Evolutionary conservation across 2,888 invertebrate genomes (phyloP), one percentile per base, ranked within the genome.

Genomic region (Mimachlamys varia): DNA sequence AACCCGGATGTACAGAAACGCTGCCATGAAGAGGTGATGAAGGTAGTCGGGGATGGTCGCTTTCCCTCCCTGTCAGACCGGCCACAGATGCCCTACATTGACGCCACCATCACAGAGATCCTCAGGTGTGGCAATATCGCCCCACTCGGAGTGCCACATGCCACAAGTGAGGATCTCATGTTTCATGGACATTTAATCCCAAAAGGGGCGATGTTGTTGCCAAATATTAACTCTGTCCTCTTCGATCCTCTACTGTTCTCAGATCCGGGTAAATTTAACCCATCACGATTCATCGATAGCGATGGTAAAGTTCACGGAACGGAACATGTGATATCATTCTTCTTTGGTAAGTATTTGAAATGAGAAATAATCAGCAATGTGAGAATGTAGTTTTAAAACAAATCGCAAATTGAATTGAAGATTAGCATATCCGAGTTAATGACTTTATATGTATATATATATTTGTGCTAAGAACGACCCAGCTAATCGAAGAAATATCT

Each of bases 1-100:
- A 89, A 92, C 58, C 90, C 92, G 37, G 92, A 92, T 50, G 89
- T 91, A 50, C 92, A 92, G 49, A 37, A 92, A 19, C 88, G 87
- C 33, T 92, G 92, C 22, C 88, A 88, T 10, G 50, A 92, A 17
- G 91, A 92, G 44, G 88, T 92, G 12, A 33, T 37, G 76, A 44
- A 88, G 90, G 92, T 91, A 88, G n/a, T 49, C 4, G 88, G 88
- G 17, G 50, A 53, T n/a, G 88, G 53, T 53, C 50, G 49, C 13
- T 88, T 27, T 50, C 88, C 88, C 0, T 88, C 53, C 10, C 53
- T 88, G 7, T 50, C 44, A n/a, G 88, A 88, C 53, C n/a, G 88
- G 10, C 19, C 88, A 33, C 17, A 88, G 19, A 27, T 88, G 50
- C 88, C 88, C 19, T 88, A 88, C 33, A 27, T 22, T 88, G 49